Percentiles rank a stretch among this genome's conserved stretches.
Evolutionary conservation across 2,888 invertebrate species (phyloP).

Genomic region (Caenorhabditis sp.): DNA sequence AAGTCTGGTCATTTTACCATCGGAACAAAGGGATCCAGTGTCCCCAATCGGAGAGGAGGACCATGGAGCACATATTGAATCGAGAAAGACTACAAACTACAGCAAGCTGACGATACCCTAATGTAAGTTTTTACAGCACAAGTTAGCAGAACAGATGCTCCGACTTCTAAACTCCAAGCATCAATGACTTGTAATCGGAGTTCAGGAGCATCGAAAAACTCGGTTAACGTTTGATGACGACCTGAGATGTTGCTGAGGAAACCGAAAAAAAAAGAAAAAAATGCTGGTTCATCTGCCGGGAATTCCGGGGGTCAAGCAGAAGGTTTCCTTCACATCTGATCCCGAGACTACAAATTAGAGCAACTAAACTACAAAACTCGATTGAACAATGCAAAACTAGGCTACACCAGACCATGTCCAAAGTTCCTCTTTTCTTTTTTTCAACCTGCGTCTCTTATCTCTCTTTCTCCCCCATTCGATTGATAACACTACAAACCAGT

Average conservation of each 20-base stretch:
- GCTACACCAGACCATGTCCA: too few relatives aligned
- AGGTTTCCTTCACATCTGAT: conserved; percentile 70
- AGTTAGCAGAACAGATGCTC: conserved; percentile 72
- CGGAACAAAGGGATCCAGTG: too few relatives aligned
- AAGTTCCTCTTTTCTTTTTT: background rate
- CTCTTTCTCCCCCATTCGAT: background rate
- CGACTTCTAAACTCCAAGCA: conserved; percentile 72
- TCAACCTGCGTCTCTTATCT: background rate
- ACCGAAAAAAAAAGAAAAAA: too few relatives aligned
- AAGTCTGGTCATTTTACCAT: too few relatives aligned
- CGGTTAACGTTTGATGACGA: conserved; percentile 66
- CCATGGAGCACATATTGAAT: too few relatives aligned
- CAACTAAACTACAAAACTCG: too few relatives aligned
- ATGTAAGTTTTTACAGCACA: too few relatives aligned
- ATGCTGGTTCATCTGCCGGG: conserved; percentile 69
- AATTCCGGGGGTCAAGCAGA: conserved; percentile 73
- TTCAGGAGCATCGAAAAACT: conserved; percentile 68
- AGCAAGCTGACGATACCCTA: too few relatives aligned
- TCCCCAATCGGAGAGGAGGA: too few relatives aligned
- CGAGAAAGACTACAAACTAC: too few relatives aligned
- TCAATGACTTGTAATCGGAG: conserved; percentile 73
- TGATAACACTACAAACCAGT: background rate
- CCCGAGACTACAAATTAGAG: too few relatives aligned
- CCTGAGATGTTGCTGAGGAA: conserved; percentile 68
- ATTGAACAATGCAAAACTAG: too few relatives aligned